Evolutionary conservation across 2,888 invertebrate species (phyloP).

Genomic region (Scaptomyza polygonia): DNA sequence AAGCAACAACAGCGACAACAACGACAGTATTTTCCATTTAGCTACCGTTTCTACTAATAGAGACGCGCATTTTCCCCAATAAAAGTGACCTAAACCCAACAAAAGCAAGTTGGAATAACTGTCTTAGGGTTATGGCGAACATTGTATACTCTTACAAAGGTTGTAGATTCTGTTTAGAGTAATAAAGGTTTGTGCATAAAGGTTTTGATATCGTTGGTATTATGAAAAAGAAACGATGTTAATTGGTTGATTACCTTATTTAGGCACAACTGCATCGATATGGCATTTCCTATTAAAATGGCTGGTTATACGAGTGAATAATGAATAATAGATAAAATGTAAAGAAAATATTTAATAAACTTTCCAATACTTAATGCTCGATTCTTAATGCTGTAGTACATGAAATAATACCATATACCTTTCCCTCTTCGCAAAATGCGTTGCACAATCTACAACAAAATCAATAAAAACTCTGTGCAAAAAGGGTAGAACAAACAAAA

Average conservation of each 20-base stretch:
- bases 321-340: too few species aligned
- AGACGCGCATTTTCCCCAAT: conserved; percentile 39
- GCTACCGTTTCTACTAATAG: conserved; percentile 41
- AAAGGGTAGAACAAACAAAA: conserved; percentile 43
- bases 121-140: not conserved
- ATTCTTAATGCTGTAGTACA: too few species aligned
- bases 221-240: too few species aligned
- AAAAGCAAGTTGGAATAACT: not conserved
- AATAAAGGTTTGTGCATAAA: too few species aligned
- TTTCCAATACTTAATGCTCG: too few species aligned
- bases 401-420: not conserved
- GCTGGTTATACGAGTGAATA: too few species aligned
- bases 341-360: too few species aligned
- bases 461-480: not conserved
- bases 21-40: conserved; percentile 21
- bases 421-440: not conserved
- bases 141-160: not conserved
- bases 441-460: not conserved
- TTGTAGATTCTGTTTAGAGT: too few species aligned
- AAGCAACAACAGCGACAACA: conserved; percentile 20
- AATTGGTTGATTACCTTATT: too few species aligned
- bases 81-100: conserved; percentile 13
- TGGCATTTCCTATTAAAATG: too few species aligned
- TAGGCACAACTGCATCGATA: too few species aligned
- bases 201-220: too few species aligned